Percentiles rank a stretch among this genome's conserved stretches.
phyloP scores from a whole-genome alignment of 2,888 invertebrate genomes.

The Cephus rjabovi region DNA sequence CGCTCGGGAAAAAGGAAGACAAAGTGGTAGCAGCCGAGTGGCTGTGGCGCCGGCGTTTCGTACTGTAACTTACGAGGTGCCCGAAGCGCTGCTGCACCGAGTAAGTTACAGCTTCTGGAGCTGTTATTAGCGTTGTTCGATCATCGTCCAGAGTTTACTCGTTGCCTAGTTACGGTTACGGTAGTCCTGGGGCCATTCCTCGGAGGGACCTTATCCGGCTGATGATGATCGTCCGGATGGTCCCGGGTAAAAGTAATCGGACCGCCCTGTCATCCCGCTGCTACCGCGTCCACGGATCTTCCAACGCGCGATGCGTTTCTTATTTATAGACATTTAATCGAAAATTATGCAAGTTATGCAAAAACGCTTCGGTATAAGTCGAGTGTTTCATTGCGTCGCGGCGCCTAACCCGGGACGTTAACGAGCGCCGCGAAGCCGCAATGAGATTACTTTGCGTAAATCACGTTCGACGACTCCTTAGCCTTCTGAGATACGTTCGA shows the following conservation, averaged over 20 bases:
- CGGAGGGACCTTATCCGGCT: neutral
- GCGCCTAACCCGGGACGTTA: neutral
- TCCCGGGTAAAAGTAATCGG: neutral
- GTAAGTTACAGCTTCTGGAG: conserved; percentile 41
- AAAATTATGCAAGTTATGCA: neutral
- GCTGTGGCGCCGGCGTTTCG: conserved; percentile 8
- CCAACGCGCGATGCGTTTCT: neutral
- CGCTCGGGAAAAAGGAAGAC: neutral
- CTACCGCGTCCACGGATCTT: neutral
- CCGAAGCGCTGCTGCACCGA: conserved; percentile 23
- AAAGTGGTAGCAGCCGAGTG: neutral
- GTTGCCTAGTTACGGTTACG: neutral
- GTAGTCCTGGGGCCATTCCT: neutral
- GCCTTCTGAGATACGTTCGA: conserved; percentile 46
- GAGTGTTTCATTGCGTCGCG: neutral
- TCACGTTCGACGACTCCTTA: conserved; percentile 38
- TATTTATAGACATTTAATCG: neutral
- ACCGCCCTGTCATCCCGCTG: neutral
- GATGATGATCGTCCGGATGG: neutral
- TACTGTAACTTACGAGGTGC: conserved; percentile 28
- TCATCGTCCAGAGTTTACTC: conserved; percentile 37
- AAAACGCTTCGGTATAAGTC: neutral
- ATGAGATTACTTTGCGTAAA: conserved; percentile 55
- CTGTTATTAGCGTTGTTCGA: conserved; percentile 55
- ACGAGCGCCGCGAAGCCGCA: conserved; percentile 37